Evolutionary conservation across 2,797 vertebrate species (phyloP).

Genomic region (Oceanodroma leucorhoa): DNA sequence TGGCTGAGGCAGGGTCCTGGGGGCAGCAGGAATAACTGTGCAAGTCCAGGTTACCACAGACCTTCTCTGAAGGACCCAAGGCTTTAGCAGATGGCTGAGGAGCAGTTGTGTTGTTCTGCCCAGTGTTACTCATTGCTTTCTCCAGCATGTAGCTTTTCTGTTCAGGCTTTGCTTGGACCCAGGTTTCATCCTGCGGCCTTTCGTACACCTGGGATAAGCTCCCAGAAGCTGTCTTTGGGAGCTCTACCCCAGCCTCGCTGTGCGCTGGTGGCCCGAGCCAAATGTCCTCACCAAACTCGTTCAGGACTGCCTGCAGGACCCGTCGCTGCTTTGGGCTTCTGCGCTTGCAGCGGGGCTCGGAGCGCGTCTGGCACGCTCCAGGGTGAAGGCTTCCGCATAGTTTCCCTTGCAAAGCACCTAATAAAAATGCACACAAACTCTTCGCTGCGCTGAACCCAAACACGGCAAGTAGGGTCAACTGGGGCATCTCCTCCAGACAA

Average conservation of each 20-base stretch:
- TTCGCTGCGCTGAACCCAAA: background rate
- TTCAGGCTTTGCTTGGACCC: background rate
- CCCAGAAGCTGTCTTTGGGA: background rate
- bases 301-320: background rate
- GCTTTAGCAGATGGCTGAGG: background rate
- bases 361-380: accelerated
- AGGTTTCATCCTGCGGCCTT: background rate
- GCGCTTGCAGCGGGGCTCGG: background rate
- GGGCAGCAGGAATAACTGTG: background rate
- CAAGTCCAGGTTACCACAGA: background rate
- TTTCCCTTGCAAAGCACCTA: constrained; percentile 13
- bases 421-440: background rate
- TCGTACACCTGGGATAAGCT: background rate
- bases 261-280: background rate
- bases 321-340: background rate
- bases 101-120: background rate
- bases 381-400: background rate
- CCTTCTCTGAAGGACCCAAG: background rate
- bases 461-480: background rate
- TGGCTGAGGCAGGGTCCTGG: background rate
- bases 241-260: accelerated
- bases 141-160: background rate
- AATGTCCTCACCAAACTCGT: background rate
- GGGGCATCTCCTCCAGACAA: background rate
- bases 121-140: background rate